Base-by-base conservation (phyloP, 1,140 invertebrate genomes). In the Patella vulgata region DNA sequence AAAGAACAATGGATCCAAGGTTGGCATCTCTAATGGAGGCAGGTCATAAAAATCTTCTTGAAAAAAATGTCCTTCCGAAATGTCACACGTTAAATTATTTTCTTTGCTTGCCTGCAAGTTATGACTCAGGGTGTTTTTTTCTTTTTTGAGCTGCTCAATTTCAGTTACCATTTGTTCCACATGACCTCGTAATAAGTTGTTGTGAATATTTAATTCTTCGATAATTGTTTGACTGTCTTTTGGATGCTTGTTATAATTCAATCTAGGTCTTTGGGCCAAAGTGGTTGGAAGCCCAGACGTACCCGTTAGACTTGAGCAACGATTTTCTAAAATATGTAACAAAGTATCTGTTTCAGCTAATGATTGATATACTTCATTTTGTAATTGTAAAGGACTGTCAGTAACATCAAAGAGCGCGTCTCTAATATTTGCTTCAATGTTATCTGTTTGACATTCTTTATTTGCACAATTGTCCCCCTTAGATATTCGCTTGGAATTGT, bases 21-120 rank as follows among this genome's bases (percentile, higher is more conserved):
- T 43, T 11, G 71, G 71, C 64, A 70, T 73, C 56, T 73, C 68
- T 21, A 71, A 57, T 40, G 71, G 71, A 46, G 71, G 71, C 48
- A 71, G 59, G 36, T 66, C 69, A 58, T 67, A 61, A 30, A 58
- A 39, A 57, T 55, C 46, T 12, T 54, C 21, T 39, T 56, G 31
- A 44, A 30, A 53, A 50, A 50, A 58, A 11, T 47, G 47, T 23
- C 48, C 31, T 31, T 58, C 63, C n/a, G 23, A 31, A 27, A 63
- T 51, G 2, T 58, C 39, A n/a, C 30, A 42, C 47, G 40, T 62
- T 31, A 56, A 36, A 51, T 61, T 53, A 44, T 69, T 65, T 23
- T 69, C 58, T 9, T 8, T 14, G 14, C 5, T 36, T 14, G 5
- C 14, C 33, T 36, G 33, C 5, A 36, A 36, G 33, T 36, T 36